Percentiles rank a stretch among this genome's conserved stretches.
Conservation (phyloP, 2,888 invertebrate genomes). For the Mystacides longicornis region DNA sequence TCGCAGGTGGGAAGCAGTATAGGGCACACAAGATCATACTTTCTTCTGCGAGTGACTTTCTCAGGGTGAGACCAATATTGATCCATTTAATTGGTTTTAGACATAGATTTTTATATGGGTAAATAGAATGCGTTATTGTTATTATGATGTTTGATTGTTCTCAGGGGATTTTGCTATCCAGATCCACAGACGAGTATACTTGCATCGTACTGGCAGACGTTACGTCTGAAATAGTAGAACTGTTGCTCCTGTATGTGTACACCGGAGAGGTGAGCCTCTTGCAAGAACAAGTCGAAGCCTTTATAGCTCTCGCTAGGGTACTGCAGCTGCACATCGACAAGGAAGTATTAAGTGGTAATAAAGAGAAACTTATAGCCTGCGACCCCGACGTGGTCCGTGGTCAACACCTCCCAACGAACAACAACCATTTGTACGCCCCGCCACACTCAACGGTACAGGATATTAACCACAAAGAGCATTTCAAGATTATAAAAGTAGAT, state of each 20-base stretch:
- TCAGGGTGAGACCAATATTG: conserved; percentile 47
- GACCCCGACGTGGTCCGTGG: neutral
- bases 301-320: conserved; percentile 49
- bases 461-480: neutral
- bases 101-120: neutral
- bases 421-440: neutral
- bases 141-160: conserved; percentile 3
- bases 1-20: conserved; percentile 55
- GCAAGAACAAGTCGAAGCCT: conserved; percentile 49
- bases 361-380: neutral
- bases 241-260: conserved; percentile 60
- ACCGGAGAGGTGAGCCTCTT: conserved; percentile 57
- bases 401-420: neutral
- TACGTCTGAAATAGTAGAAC: conserved; percentile 52
- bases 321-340: conserved; percentile 40
- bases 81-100: neutral
- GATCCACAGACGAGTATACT: conserved; percentile 43
- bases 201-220: conserved; percentile 57
- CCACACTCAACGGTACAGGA: neutral
- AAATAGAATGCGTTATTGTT: neutral
- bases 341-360: conserved; percentile 4
- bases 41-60: conserved; percentile 60
- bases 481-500: neutral
- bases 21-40: conserved; percentile 60
- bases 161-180: conserved; percentile 38